A percentile compares a stretch with the other conserved stretches of the same genome.
These are phyloP conservation scores for Lasioglossum oenotherae DNA, from an alignment of 2,888 invertebrate genomes.

Conservation along the genomic window DNA sequence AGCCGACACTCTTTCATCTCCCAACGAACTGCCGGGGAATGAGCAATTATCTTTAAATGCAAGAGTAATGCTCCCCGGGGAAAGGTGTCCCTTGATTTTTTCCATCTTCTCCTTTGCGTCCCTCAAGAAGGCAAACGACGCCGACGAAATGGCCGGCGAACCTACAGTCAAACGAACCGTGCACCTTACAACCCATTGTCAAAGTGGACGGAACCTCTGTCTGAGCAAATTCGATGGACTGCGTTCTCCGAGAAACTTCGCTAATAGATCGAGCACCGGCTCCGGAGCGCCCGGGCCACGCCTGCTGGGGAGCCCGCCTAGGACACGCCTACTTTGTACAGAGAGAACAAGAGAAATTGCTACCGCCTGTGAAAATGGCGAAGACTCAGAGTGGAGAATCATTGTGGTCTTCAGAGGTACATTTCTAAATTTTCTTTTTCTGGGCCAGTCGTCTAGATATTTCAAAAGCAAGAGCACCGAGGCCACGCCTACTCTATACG, in stretches of 20 bases:
- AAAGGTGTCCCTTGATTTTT: constrained; percentile 18
- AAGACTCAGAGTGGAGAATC: background rate
- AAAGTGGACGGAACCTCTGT: background rate
- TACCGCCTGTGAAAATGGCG: background rate
- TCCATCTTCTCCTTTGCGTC: background rate
- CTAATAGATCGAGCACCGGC: background rate
- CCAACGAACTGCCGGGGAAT: constrained; percentile 48
- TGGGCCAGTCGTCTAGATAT: background rate
- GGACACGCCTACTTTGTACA: background rate
- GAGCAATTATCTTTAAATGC: constrained; percentile 62
- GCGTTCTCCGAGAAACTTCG: background rate
- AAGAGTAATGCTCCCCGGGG: constrained; percentile 45
- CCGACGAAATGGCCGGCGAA: constrained; percentile 13
- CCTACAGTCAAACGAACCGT: constrained; percentile 24
- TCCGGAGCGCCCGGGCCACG: background rate
- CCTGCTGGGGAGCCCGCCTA: background rate
- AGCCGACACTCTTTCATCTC: constrained; percentile 62
- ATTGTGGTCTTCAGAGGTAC: background rate
- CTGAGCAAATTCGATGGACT: constrained; percentile 33
- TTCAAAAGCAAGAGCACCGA: background rate
- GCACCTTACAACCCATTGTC: constrained; percentile 33
- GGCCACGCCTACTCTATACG: background rate
- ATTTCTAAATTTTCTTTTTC: background rate
- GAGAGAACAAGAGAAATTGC: background rate
- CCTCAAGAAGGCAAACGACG: constrained; percentile 2